Conservation (phyloP, 2,797 vertebrate species). For the Nasua narica region DNA sequence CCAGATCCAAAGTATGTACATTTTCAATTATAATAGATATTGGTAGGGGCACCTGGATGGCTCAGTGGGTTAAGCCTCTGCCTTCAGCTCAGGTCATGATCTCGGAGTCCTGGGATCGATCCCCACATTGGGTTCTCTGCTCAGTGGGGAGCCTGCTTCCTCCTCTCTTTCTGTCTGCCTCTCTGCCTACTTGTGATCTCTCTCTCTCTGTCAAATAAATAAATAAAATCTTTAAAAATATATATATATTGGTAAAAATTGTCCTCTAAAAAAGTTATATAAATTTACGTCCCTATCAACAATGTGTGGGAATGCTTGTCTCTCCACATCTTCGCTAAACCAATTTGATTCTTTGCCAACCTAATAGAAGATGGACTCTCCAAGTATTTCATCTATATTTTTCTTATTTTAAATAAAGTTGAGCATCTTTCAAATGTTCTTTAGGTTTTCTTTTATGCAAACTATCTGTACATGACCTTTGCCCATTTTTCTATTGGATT, state of each 20-base stretch:
- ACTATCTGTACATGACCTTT: background rate
- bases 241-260: background rate
- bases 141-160: too few species aligned
- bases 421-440: background rate
- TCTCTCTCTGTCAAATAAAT: too few species aligned
- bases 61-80: too few species aligned
- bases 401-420: background rate
- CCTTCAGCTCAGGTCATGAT: too few species aligned
- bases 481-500: background rate
- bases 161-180: too few species aligned
- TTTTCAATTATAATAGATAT: background rate
- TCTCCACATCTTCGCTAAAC: background rate
- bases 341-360: background rate
- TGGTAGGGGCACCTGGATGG: too few species aligned
- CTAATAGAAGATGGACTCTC: background rate
- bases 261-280: background rate
- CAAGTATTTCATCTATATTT: background rate
- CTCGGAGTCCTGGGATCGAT: too few species aligned
- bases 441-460: background rate
- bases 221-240: too few species aligned
- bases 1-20: background rate
- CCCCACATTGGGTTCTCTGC: too few species aligned
- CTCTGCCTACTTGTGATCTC: too few species aligned
- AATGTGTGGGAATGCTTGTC: background rate
- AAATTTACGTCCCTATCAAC: background rate